phyloP scores from a whole-genome alignment of 2,797 vertebrate genomes.

The Semotilus atromaculatus region DNA sequence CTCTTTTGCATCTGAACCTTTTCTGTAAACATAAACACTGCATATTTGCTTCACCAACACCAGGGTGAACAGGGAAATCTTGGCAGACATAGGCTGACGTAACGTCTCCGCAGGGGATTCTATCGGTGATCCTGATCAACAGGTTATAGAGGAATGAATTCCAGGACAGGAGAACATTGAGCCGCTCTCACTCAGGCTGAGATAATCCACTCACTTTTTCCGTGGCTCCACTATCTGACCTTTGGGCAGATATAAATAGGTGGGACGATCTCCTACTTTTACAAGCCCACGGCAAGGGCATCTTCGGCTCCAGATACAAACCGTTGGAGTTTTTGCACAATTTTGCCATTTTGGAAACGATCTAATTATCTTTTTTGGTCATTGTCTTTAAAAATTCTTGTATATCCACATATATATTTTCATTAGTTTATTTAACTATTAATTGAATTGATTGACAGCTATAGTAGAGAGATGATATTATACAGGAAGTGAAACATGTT shows the following conservation, averaged over 20 bases:
- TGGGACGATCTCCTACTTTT: background rate
- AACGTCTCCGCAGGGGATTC: conserved; percentile 38
- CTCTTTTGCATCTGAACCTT: background rate
- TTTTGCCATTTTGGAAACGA: background rate
- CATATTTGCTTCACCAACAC: background rate
- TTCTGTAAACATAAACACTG: conserved; percentile 15
- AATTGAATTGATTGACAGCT: too few relatives aligned
- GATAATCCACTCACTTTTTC: conserved; percentile 54
- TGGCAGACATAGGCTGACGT: conserved; percentile 40
- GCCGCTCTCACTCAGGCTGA: background rate
- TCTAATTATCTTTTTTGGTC: background rate
- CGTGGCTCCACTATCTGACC: conserved; percentile 36
- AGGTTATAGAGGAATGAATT: conserved; percentile 30
- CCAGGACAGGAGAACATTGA: background rate
- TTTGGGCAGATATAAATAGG: conserved; percentile 41
- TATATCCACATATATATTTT: too few relatives aligned
- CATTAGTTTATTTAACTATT: background rate
- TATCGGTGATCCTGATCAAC: conserved; percentile 33
- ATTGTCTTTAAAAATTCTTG: too few relatives aligned
- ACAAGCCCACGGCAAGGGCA: background rate
- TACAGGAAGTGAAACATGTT: background rate
- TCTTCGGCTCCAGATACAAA: background rate
- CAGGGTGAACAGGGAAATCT: conserved; percentile 1
- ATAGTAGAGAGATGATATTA: background rate
- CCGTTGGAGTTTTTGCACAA: background rate